Evolutionary conservation across 2,888 invertebrate genomes (phyloP).

Genomic region (Endotricha flammealis): DNA sequence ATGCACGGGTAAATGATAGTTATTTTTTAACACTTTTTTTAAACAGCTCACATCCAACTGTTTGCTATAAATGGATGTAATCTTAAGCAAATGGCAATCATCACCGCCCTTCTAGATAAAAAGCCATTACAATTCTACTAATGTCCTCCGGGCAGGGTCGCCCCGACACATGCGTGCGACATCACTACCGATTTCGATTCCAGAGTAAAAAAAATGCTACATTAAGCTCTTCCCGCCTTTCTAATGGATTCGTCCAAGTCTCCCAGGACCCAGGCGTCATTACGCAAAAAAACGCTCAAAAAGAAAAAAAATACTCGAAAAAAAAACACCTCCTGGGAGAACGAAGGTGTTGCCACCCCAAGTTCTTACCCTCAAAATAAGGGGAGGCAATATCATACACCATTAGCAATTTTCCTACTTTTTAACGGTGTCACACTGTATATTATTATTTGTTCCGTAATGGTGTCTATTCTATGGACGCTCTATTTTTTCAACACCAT

Average conservation of each 20-base stretch:
- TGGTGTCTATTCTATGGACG: constrained; percentile 5
- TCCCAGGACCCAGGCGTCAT: constrained; percentile 72
- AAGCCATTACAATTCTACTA: constrained; percentile 55
- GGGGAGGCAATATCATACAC: constrained; percentile 80
- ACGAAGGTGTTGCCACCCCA: constrained; percentile 73
- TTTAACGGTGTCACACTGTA: constrained; percentile 75
- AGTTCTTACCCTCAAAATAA: constrained; percentile 68
- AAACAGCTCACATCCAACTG: not conserved
- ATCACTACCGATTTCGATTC: constrained; percentile 49
- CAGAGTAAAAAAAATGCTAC: constrained; percentile 56
- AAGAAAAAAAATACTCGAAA: constrained; percentile 50
- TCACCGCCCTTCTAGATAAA: constrained; percentile 31
- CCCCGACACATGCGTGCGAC: constrained; percentile 55
- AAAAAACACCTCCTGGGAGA: constrained; percentile 72
- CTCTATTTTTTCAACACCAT: not conserved
- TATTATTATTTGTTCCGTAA: constrained; percentile 39
- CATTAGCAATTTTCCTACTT: constrained; percentile 78
- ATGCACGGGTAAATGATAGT: too few species aligned
- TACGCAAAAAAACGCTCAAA: constrained; percentile 65
- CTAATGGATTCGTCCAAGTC: constrained; percentile 76
- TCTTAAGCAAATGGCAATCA: constrained; percentile 14
- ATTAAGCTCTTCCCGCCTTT: constrained; percentile 73
- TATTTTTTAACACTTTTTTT: too few species aligned
- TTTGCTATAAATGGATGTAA: not conserved
- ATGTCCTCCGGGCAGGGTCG: constrained; percentile 35